Conservation (phyloP, 30 jellyfish, hydroid and myxozoan genomes). For the Aurelia aurita complex sp. Pacific region DNA sequence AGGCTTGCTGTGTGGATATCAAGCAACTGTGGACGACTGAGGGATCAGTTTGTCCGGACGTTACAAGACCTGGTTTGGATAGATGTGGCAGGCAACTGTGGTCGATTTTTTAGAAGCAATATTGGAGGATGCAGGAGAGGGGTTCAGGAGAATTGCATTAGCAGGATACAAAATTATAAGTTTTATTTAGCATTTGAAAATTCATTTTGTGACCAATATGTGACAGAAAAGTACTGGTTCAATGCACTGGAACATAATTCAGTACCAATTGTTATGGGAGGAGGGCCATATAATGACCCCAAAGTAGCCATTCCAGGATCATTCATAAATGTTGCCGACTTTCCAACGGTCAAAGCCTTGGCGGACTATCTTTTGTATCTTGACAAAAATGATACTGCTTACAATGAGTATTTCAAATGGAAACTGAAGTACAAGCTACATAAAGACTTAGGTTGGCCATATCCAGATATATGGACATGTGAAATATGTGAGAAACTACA, state of each 20-base stretch:
- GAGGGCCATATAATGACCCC: slow-evolving; percentile 66
- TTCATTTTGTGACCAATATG: slow-evolving; percentile 59
- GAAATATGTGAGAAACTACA: slow-evolving; percentile 42
- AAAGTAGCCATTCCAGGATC: slow-evolving; percentile 75
- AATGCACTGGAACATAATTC: slow-evolving; percentile 24
- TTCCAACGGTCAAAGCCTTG: slow-evolving; percentile 37
- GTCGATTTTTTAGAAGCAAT: background rate
- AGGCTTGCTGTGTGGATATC: slow-evolving; percentile 44
- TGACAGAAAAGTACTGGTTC: slow-evolving; percentile 73
- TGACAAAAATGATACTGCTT: slow-evolving; percentile 68
- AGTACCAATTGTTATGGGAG: slow-evolving; percentile 71
- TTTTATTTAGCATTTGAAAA: slow-evolving; percentile 69
- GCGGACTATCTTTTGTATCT: slow-evolving; percentile 47
- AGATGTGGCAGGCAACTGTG: slow-evolving; percentile 61
- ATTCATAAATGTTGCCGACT: slow-evolving; percentile 47
- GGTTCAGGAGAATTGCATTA: slow-evolving; percentile 29
- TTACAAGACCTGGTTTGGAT: slow-evolving; percentile 29
- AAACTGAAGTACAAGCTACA: slow-evolving; percentile 17
- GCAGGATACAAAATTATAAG: slow-evolving; percentile 22
- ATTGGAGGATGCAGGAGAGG: background rate
- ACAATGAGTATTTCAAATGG: slow-evolving; percentile 64
- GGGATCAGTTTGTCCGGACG: slow-evolving; percentile 41
- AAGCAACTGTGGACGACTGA: slow-evolving; percentile 51
- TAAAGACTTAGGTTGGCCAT: slow-evolving; percentile 48
- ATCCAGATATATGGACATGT: slow-evolving; percentile 32